phyloP scores from a whole-genome alignment of 2,888 invertebrate genomes.

The Drosophila ustulata region DNA sequence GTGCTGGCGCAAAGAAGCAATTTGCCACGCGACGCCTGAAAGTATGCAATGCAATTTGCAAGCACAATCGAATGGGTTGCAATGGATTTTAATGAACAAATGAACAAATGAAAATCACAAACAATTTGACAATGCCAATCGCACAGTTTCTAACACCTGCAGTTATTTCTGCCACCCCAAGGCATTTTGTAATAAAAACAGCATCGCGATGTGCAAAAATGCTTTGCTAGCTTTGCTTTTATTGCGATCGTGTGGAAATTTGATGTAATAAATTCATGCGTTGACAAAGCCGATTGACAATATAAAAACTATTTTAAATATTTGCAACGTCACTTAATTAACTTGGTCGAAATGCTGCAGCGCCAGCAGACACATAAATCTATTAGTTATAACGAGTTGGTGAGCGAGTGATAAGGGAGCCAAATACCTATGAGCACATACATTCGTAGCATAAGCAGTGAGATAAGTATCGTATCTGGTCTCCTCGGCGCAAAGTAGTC shows the following conservation, averaged over 20 bases:
- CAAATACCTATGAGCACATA: constrained; percentile 15
- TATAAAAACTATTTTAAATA: too few species aligned
- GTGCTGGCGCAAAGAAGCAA: constrained; percentile 24
- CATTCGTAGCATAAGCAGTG: constrained; percentile 1
- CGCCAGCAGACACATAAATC: constrained; percentile 6
- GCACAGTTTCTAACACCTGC: constrained; percentile 1
- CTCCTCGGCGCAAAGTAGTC: constrained; percentile 1
- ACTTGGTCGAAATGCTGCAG: not conserved
- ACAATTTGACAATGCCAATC: constrained; percentile 28
- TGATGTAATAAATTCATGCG: not conserved
- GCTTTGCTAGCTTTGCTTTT: not conserved
- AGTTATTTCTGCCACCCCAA: constrained; percentile 5
- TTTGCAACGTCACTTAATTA: constrained; percentile 6
- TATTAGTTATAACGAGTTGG: constrained; percentile 2
- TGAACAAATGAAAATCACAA: constrained; percentile 17
- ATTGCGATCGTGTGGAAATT: not conserved
- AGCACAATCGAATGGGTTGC: constrained; percentile 51
- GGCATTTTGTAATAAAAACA: constrained; percentile 10
- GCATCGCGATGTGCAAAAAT: not conserved
- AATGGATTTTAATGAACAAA: constrained; percentile 46
- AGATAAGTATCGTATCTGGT: constrained; percentile 21
- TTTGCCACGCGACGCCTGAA: constrained; percentile 42
- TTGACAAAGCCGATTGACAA: not conserved
- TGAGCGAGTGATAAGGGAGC: constrained; percentile 2
- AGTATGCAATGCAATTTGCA: constrained; percentile 69